Evolutionary conservation across 2,888 invertebrate genomes (phyloP), one percentile per base, ranked within the genome.

Genomic region (Lepidonotus clava): DNA sequence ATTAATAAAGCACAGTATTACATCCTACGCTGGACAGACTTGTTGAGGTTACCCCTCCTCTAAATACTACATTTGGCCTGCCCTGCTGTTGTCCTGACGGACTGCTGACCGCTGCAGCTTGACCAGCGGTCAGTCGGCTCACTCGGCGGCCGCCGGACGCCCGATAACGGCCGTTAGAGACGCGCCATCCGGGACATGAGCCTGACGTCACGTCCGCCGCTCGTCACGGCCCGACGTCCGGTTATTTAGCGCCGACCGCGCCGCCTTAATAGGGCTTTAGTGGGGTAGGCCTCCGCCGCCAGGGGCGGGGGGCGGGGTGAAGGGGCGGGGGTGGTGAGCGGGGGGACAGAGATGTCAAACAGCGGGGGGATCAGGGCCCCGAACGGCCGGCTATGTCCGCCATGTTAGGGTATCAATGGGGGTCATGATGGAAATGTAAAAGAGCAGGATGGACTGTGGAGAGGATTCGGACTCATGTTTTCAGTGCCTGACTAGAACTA

Each of bases 261-360:
- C 71, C 38, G 24, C 61, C 71, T 71, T 71, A 71, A 71, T 71
- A 71, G 71, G 71, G 71, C 71, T 38, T 71, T 71, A 46, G 8
- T 18, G 46, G n/a, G 71, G 71, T 18, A 34, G 71, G 71, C 36
- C 71, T 34, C 46, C 46, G 18, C 46, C 8, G 8, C 46, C 8
- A 46, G 46, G 46, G 46, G 46, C 8, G 8, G 8, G 18, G 8
- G 8, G 46, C 8, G 46, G 18, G 18, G 46, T 8, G 46, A 46
- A 8, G 46, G 46, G 8, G 18, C 46, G 8, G 46, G 18, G 46
- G 46, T 46, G 8, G 46, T 8, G 46, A 18, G 18, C 46, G 46
- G 46, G 46, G 18, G 18, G 46, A 61, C n/a, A 61, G 61, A 61
- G 61, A 61, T 61, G 61, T 61, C 32, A 61, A 61, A 61, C 61